Base-by-base conservation (phyloP, 2,888 invertebrate genomes). In the Melanargia galathea region DNA sequence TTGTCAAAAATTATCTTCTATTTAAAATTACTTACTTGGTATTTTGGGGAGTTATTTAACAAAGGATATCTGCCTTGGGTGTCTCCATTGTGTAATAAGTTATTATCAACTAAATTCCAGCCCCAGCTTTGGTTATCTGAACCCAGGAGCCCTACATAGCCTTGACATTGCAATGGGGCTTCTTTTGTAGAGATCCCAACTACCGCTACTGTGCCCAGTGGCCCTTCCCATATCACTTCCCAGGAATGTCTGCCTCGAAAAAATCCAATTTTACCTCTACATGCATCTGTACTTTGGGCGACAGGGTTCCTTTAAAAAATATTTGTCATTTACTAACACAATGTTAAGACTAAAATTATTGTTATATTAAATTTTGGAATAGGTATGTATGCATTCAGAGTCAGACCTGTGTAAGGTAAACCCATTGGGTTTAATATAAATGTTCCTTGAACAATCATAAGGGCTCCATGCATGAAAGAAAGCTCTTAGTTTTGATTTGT, bases 171-270 rank as follows among this genome's bases (percentile, higher is more conserved):
- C 68, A 99, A 91, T 43, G 97, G 94, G 10, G 99, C 98, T 80
- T 99, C 97, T 90, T 96, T 97, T 1, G 98, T 98, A 51, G 98
- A 97, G 76, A 98, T 95, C 43, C 98, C 99, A 77, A 99, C 96
- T 48, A 99, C 98, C 48, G 99, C 99, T 22, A 99, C 99, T 2
- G 99, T 99, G 10, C 99, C 99, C 66, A 99, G 89, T 2, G 99
- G 99, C 16, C 99, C 99, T 92, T 98, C 98, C 98, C 98, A 99
- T 86, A 98, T 97, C 8, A 99, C 96, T 91, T 99, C 98, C 99
- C 99, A 99, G 24, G 98, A 96, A 89, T 99, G 99, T 68, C 98
- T 93, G 8, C 98, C 99, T 80, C 96, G 94, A 75, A 95, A 93
- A 84, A 98, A 98, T 1, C 98, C 97, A 77, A 97, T 95, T 93